Percentiles rank a stretch among this genome's conserved stretches.
Evolutionary conservation across 2,797 vertebrate genomes (phyloP).

Genomic region (Cirrhinus molitorella): DNA sequence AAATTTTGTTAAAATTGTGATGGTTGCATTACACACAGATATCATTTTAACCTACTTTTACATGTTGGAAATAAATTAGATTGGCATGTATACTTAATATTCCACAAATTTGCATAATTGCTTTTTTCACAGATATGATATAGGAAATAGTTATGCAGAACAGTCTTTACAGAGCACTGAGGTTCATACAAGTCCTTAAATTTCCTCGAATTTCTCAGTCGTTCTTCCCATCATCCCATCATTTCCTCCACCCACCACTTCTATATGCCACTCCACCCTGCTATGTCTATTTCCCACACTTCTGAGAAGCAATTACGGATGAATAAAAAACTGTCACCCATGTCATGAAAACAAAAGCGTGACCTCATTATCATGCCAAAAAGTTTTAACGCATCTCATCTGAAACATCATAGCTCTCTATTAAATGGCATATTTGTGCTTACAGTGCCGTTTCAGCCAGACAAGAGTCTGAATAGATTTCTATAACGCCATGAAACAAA

Average conservation of each 20-base stretch:
- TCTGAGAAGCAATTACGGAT: slow-evolving; percentile 80
- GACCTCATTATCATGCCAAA: slow-evolving; percentile 75
- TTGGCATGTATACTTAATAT: neutral
- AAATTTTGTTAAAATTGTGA: neutral
- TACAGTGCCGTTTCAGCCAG: neutral
- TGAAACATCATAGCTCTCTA: slow-evolving; percentile 17
- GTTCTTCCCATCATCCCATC: slow-evolving; percentile 69
- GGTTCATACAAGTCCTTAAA: slow-evolving; percentile 33
- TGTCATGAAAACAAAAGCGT: slow-evolving; percentile 70
- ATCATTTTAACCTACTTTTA: neutral
- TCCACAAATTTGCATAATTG: neutral
- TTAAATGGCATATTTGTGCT: slow-evolving; percentile 27
- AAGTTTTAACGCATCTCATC: slow-evolving; percentile 59
- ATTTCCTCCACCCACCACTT: slow-evolving; percentile 67
- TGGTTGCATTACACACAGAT: neutral
- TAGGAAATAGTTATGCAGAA: slow-evolving; percentile 1
- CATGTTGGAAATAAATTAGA: slow-evolving; percentile 6
- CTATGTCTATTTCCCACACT: slow-evolving; percentile 70
- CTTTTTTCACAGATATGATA: neutral
- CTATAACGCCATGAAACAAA: slow-evolving; percentile 22
- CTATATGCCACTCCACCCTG: slow-evolving; percentile 66
- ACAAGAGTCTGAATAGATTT: slow-evolving; percentile 39
- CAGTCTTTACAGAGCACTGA: neutral
- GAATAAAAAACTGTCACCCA: slow-evolving; percentile 80
- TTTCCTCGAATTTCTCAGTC: slow-evolving; percentile 59